Evolutionary conservation across 37 sponge, comb jelly and placozoan species (phyloP).

Genomic region (Agelas oroides): DNA sequence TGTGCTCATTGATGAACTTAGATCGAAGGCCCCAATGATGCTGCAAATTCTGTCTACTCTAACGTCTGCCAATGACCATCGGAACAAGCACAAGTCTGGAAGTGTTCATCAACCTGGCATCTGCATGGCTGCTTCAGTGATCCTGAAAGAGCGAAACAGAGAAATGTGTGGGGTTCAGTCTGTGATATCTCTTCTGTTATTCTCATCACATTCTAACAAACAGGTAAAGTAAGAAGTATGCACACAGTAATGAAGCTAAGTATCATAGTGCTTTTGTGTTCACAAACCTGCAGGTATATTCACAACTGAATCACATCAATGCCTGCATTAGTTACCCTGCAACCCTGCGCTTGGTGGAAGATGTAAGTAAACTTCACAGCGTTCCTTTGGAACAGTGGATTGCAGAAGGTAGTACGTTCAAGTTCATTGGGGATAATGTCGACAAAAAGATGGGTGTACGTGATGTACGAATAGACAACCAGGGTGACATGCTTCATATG

Average conservation of each 20-base stretch:
- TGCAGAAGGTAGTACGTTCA: conserved; percentile 13
- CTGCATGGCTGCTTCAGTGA: conserved; percentile 1
- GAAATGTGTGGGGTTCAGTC: conserved; percentile 10
- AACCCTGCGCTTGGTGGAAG: neutral
- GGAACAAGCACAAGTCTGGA: conserved; percentile 12
- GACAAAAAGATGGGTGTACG: conserved; percentile 29
- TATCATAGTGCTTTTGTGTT: neutral
- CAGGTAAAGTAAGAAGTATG: neutral
- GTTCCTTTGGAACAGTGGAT: conserved; percentile 35
- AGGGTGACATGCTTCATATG: conserved; percentile 18
- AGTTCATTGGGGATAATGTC: conserved; percentile 48
- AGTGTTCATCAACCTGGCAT: conserved; percentile 5
- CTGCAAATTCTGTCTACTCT: neutral
- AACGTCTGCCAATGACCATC: neutral
- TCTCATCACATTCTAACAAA: neutral
- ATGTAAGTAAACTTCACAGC: neutral
- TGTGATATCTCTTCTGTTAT: neutral
- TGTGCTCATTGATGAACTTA: neutral
- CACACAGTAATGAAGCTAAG: neutral
- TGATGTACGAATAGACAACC: conserved; percentile 24
- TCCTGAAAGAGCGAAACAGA: conserved; percentile 23
- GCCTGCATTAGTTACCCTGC: conserved; percentile 10
- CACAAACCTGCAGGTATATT: neutral
- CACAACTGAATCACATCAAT: conserved; percentile 23
- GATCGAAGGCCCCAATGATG: neutral